Base-by-base conservation (phyloP, 1,140 invertebrate genomes). In the Cheumatopsyche charites region DNA sequence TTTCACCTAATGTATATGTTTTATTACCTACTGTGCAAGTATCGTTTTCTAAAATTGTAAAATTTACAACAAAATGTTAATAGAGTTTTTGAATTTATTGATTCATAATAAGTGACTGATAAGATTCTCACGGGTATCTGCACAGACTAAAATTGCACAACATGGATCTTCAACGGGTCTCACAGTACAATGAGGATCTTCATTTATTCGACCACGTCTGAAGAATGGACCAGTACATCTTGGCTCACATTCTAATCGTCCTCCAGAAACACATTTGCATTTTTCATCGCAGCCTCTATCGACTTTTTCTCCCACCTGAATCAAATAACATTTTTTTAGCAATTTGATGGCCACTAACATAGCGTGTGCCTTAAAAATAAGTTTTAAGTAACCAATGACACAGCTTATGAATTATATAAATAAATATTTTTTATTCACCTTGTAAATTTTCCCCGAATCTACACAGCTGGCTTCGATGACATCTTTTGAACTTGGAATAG, bases 1-100 rank as follows among this genome's bases (percentile, higher is more conserved):
- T 88, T 75, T 91, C 87, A 12, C 92, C 91, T 65, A 88, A 85
- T 66, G 87, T 83, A 73, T 93, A 88, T 0, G 90, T 90, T 61
- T 88, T 86, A 75, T 94, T 94, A 42, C 88, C 89, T 75, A 90
- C 89, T n/a, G 87, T 77, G 78, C 94, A 96, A 1, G 88, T 88
- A n/a, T 55, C 62, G 17, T 25, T 63, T 67, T 74, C 78, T 36
- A 17, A 52, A 13, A 52, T 52, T 13, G 12, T 23, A 19, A 58
- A 36, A 36, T 36, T 4, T 4, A 47, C 11, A 49, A 47, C 26
- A 67, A 25, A 47, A 42, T 36, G 42, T 36, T 15, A 42, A 19
- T 7, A 36, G 15, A 7, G 5, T 65, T 65, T 43, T 15, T 42
- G 19, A 15, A 42, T 41, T 11, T 21, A 29, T 15, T 19, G 29